These are phyloP conservation scores for Papilio polytes DNA, from an alignment of 1,140 invertebrate genomes.

Conservation along the genomic window DNA sequence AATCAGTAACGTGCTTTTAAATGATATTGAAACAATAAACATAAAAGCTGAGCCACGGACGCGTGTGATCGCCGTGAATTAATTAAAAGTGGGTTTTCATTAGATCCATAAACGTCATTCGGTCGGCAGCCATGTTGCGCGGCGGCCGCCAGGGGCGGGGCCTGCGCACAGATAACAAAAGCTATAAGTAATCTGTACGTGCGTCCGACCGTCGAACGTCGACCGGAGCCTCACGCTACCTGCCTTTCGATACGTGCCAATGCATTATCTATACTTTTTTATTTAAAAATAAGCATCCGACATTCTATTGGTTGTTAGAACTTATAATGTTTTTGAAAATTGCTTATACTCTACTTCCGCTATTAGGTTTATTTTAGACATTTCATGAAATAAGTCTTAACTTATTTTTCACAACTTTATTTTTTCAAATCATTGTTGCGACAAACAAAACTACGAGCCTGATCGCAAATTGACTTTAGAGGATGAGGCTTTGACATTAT, in stretches of 20 bases:
- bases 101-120: slow-evolving; percentile 56
- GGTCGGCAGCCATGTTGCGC: slow-evolving; percentile 52
- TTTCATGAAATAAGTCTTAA: not conserved
- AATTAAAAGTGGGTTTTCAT: slow-evolving; percentile 71
- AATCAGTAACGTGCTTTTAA: slow-evolving; percentile 67
- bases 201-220: slow-evolving; percentile 32
- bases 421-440: no score
- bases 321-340: not conserved
- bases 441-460: no score
- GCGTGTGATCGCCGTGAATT: slow-evolving; percentile 69
- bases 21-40: slow-evolving; percentile 71
- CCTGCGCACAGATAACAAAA: slow-evolving; percentile 57
- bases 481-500: no score
- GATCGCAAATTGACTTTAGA: not conserved
- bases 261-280: slow-evolving; percentile 37
- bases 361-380: not conserved
- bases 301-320: slow-evolving; percentile 17
- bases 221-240: slow-evolving; percentile 40
- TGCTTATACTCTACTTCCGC: not conserved
- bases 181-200: slow-evolving; percentile 37
- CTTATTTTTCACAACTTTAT: no score
- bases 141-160: slow-evolving; percentile 51
- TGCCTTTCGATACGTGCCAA: slow-evolving; percentile 31
- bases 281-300: slow-evolving; percentile 9
- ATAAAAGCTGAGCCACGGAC: slow-evolving; percentile 61